A percentile compares a stretch with the other conserved stretches of the same genome.
phyloP scores from a whole-genome alignment of 2,113 vertebrate genomes.

The Brachypodius melanocephalos region DNA sequence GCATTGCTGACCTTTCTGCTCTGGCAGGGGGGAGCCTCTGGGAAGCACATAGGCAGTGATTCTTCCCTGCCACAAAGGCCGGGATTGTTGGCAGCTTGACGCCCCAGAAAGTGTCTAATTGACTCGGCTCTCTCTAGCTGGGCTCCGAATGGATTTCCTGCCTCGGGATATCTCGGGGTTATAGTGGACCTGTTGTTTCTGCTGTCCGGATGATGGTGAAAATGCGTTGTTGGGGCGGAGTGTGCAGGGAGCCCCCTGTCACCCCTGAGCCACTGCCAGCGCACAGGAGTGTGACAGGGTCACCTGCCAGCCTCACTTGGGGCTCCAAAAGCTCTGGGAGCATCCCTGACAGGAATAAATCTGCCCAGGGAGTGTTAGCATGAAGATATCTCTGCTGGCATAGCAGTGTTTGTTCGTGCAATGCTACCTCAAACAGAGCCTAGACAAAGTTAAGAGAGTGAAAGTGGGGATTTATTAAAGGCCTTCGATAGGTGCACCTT shows the following conservation, averaged over 20 bases:
- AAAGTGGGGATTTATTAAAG: background rate
- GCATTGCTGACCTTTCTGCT: constrained; percentile 71
- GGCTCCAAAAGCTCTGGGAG: background rate
- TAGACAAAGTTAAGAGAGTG: background rate
- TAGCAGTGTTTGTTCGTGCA: background rate
- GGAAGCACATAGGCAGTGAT: constrained; percentile 68
- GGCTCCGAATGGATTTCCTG: constrained; percentile 56
- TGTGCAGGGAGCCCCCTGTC: background rate
- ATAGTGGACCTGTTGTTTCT: constrained; percentile 74
- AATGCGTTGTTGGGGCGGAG: constrained; percentile 62
- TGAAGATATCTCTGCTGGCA: background rate
- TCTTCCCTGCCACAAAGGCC: constrained; percentile 74
- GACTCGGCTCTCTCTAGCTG: constrained; percentile 64
- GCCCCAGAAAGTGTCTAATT: constrained; percentile 67
- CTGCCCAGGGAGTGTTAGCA: background rate
- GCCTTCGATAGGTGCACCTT: background rate
- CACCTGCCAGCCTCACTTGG: background rate
- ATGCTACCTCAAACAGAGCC: background rate
- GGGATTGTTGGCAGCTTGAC: constrained; percentile 73
- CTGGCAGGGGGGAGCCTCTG: constrained; percentile 34
- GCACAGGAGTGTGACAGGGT: background rate
- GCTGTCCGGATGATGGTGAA: constrained; percentile 15
- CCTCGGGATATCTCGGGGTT: constrained; percentile 48
- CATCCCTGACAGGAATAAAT: background rate
- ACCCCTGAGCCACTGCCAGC: background rate